These are phyloP conservation scores for Tanytarsus gracilentus DNA, from an alignment of 2,888 invertebrate species.

Conservation along the genomic window DNA sequence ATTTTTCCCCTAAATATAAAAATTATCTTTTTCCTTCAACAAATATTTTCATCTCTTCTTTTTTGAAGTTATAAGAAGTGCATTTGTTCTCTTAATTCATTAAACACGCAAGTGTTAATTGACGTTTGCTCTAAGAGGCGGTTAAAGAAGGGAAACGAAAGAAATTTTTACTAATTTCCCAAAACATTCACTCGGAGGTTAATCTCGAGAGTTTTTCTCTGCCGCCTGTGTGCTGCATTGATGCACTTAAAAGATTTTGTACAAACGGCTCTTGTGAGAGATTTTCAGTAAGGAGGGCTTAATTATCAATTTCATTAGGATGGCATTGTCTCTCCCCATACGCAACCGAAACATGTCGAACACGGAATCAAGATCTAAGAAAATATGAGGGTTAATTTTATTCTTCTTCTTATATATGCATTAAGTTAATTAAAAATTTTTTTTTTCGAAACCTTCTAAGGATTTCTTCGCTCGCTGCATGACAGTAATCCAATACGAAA, in stretches of 20 bases:
- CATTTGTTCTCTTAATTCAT: constrained; percentile 26
- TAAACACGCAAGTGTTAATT: constrained; percentile 27
- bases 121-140: constrained; percentile 20
- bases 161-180: constrained; percentile 6
- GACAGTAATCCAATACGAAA: constrained; percentile 25
- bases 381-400: constrained; percentile 7
- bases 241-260: constrained; percentile 13
- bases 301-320: constrained; percentile 23
- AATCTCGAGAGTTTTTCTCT: neutral
- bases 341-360: neutral
- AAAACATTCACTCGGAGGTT: constrained; percentile 3
- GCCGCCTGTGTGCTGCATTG: too few species aligned
- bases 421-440: constrained; percentile 24
- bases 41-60: neutral
- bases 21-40: neutral
- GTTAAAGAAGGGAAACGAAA: neutral
- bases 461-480: neutral
- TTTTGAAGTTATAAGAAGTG: neutral
- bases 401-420: constrained; percentile 5
- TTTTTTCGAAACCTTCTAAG: constrained; percentile 22
- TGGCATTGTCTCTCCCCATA: neutral
- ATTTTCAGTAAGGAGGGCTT: too few species aligned
- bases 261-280: neutral
- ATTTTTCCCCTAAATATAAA: neutral
- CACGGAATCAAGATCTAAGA: neutral